phyloP scores from a whole-genome alignment of 2,113 vertebrate genomes.

The Alaudala cheleensis region DNA sequence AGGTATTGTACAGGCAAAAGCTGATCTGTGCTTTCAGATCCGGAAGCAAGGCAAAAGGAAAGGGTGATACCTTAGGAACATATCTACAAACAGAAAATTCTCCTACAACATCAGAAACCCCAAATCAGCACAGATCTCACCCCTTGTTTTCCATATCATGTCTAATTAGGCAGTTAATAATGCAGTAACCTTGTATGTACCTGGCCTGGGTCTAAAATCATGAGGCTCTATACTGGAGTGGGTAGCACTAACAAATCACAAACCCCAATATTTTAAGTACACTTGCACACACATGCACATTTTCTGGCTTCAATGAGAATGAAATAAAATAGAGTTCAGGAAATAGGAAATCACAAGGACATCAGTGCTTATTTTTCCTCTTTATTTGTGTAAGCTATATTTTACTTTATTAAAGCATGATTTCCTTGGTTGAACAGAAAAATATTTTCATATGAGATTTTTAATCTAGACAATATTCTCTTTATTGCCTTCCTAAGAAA shows the following conservation, averaged over 20 bases:
- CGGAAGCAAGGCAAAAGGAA: neutral
- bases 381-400: neutral
- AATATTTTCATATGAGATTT: conserved; percentile 26
- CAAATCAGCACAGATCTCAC: neutral
- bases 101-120: neutral
- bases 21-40: neutral
- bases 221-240: neutral
- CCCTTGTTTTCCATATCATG: neutral
- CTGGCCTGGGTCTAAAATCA: neutral
- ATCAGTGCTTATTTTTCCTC: neutral
- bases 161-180: neutral
- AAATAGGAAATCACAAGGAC: neutral
- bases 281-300: neutral
- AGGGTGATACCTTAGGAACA: neutral
- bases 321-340: neutral
- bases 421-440: conserved; percentile 21
- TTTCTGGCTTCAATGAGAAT: neutral
- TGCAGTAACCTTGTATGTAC: neutral
- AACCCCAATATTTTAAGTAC: neutral
- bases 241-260: neutral
- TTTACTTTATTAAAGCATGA: conserved; percentile 19
- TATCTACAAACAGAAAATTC: neutral
- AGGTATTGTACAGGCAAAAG: neutral
- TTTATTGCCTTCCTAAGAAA: conserved; percentile 53
- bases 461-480: conserved; percentile 34